Conservation (phyloP, 2,888 invertebrate species). For the Ornithoptera alexandrae region DNA sequence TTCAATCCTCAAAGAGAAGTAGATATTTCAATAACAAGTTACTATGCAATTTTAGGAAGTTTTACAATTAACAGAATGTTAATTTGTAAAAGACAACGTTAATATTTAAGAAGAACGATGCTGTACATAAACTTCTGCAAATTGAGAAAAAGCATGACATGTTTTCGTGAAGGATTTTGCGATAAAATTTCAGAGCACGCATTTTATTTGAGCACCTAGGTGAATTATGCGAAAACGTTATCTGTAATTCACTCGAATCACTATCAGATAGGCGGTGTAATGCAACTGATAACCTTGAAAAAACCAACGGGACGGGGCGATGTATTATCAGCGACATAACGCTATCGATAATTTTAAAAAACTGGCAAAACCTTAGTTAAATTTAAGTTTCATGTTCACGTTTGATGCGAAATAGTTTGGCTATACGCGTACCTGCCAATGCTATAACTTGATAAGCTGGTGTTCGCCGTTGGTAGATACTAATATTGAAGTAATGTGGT, state of each 20-base stretch:
- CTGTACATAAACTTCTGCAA: neutral
- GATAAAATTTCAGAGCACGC: constrained; percentile 20
- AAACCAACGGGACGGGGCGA: constrained; percentile 29
- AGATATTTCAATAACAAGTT: no score
- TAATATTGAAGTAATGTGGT: constrained; percentile 14
- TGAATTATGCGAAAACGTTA: constrained; percentile 30
- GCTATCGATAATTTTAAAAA: constrained; percentile 27
- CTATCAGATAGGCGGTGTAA: constrained; percentile 44
- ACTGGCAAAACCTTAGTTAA: neutral
- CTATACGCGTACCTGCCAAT: neutral
- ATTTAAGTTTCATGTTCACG: neutral
- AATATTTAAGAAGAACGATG: no score
- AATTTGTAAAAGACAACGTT: no score
- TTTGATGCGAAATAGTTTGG: neutral
- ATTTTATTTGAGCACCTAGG: constrained; percentile 10
- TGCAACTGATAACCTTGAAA: constrained; percentile 44
- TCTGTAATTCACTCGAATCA: constrained; percentile 28
- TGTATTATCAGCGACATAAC: constrained; percentile 29
- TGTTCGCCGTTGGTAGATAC: constrained; percentile 2
- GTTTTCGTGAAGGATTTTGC: neutral
- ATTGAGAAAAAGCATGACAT: neutral
- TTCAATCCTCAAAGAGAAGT: no score
- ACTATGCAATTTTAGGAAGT: no score
- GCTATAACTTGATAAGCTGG: constrained; percentile 5
- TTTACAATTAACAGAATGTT: no score